A percentile compares a stretch with the other conserved stretches of the same genome.
phyloP scores from a whole-genome alignment of 1,140 invertebrate genomes.

The Lepidostoma basale region DNA sequence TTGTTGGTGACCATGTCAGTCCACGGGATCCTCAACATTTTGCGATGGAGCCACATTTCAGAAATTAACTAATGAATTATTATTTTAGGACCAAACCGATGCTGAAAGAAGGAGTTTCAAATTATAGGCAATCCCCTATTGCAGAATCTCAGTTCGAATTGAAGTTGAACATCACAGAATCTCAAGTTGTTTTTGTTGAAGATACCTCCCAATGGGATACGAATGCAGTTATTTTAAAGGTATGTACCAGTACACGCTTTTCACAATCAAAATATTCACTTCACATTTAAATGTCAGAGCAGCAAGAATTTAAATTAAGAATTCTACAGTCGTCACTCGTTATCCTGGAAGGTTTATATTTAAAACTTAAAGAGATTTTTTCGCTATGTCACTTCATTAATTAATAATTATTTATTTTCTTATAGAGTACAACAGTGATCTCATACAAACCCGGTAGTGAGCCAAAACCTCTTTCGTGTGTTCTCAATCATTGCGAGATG shows the following conservation, averaged over 20 bases:
- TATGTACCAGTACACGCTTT: too few species aligned
- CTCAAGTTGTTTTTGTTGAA: constrained; percentile 93
- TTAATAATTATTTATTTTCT: constrained; percentile 43
- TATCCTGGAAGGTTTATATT: too few species aligned
- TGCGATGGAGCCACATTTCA: too few species aligned
- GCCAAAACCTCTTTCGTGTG: constrained; percentile 82
- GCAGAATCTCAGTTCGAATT: constrained; percentile 72
- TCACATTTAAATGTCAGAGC: too few species aligned
- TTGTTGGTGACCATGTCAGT: too few species aligned
- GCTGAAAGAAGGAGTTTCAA: neutral
- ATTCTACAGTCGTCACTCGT: too few species aligned
- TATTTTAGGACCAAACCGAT: constrained; percentile 23
- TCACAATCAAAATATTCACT: too few species aligned
- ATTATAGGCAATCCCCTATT: constrained; percentile 20
- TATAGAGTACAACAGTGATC: constrained; percentile 84
- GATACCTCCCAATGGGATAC: constrained; percentile 86
- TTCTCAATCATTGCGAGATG: constrained; percentile 88
- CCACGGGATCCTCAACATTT: too few species aligned
- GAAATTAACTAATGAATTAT: too few species aligned
- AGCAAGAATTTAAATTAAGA: too few species aligned
- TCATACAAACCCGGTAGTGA: constrained; percentile 75
- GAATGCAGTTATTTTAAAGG: constrained; percentile 92
- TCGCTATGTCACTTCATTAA: too few species aligned
- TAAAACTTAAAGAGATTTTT: too few species aligned
- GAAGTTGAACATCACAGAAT: constrained; percentile 94